Conservation (phyloP, 2,797 vertebrate genomes). For the Sebastes nivosus region DNA sequence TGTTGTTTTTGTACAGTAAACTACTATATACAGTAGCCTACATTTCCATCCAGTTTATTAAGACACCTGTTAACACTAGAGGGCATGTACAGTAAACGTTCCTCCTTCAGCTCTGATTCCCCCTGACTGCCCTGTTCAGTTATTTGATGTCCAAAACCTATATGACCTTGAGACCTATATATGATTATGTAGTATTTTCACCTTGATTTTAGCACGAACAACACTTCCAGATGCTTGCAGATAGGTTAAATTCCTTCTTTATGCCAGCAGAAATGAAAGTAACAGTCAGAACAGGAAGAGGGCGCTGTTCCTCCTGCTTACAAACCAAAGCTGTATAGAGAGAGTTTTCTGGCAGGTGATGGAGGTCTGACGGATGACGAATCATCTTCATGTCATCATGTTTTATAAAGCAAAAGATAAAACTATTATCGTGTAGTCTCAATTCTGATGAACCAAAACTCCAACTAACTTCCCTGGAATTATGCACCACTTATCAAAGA, state of each 20-base stretch:
- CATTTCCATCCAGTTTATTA: background rate
- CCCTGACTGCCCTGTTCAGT: background rate
- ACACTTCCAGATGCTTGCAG: background rate
- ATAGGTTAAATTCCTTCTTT: background rate
- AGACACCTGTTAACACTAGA: background rate
- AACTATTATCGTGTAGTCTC: background rate
- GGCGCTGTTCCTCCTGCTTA: slow-evolving; percentile 14
- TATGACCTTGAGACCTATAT: background rate
- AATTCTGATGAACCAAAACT: background rate
- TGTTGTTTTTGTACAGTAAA: background rate
- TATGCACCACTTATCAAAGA: background rate
- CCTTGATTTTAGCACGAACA: background rate
- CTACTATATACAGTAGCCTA: background rate
- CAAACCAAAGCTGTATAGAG: background rate
- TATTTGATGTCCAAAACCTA: background rate
- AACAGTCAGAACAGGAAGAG: slow-evolving; percentile 8
- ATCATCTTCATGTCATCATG: background rate
- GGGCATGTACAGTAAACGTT: background rate
- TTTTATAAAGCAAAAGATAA: background rate
- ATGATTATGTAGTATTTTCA: background rate
- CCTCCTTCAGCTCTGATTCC: background rate
- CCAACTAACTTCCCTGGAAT: background rate
- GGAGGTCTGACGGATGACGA: background rate
- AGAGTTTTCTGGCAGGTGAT: background rate
- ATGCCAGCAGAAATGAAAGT: background rate